These are phyloP conservation scores for Aphidius colemani DNA, from an alignment of 2,888 invertebrate genomes.

Conservation along the genomic window DNA sequence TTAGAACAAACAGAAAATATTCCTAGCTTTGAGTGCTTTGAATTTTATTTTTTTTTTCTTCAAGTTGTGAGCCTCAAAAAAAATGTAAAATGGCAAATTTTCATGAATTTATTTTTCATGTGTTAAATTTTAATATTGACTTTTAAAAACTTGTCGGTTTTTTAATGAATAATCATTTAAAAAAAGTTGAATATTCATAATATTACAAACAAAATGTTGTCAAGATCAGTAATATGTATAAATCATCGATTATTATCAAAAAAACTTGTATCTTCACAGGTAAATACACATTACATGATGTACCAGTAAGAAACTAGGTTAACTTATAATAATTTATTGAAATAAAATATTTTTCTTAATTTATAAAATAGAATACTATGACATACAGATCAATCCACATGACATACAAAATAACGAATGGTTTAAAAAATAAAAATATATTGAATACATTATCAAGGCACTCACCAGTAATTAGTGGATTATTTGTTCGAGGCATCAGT, in stretches of 20 bases:
- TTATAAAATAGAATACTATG: slow-evolving; percentile 17
- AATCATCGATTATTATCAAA: slow-evolving; percentile 35
- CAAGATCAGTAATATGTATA: slow-evolving; percentile 36
- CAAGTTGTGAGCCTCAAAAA: no score
- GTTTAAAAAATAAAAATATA: slow-evolving; percentile 15
- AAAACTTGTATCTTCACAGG: slow-evolving; percentile 37
- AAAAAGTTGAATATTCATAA: background rate
- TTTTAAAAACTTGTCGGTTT: background rate
- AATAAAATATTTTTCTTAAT: background rate
- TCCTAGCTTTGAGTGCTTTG: no score
- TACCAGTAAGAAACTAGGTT: slow-evolving; percentile 5
- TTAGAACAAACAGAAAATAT: no score
- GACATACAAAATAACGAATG: slow-evolving; percentile 26
- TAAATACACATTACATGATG: slow-evolving; percentile 19
- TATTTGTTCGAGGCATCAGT: slow-evolving; percentile 42
- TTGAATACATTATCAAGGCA: slow-evolving; percentile 28
- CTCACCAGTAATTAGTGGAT: slow-evolving; percentile 32
- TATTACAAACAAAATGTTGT: slow-evolving; percentile 39
- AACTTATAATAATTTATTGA: background rate
- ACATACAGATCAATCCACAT: slow-evolving; percentile 33
- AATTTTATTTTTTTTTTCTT: no score
- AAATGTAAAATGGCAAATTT: no score
- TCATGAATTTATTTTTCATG: no score
- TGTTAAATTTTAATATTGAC: no score
- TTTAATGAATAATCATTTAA: background rate